These are phyloP conservation scores for Plecotus auritus DNA, from an alignment of 2,113 vertebrate species.

Conservation along the genomic window DNA sequence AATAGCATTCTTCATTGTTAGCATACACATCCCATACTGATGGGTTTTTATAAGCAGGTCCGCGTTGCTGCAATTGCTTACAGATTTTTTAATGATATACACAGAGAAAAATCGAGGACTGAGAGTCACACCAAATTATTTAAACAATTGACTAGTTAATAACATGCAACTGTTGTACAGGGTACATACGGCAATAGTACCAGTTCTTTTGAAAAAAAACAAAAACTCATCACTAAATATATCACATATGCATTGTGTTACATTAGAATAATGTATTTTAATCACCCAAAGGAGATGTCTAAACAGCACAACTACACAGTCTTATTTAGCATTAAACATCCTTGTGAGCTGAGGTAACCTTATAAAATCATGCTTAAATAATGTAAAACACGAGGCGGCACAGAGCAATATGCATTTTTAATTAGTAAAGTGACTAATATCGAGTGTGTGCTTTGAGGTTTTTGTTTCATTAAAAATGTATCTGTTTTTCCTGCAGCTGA, in stretches of 20 bases:
- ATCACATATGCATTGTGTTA: slow-evolving; percentile 90
- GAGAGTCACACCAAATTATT: slow-evolving; percentile 84
- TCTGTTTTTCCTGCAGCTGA: slow-evolving; percentile 94
- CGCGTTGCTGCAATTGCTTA: slow-evolving; percentile 78
- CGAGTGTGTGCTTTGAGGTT: slow-evolving; percentile 99
- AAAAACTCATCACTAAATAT: slow-evolving; percentile 86
- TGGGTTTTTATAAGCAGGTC: slow-evolving; percentile 83
- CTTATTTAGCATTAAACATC: slow-evolving; percentile 98
- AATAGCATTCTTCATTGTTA: slow-evolving; percentile 89
- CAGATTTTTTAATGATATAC: slow-evolving; percentile 77
- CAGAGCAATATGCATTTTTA: slow-evolving; percentile 99
- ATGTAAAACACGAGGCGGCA: slow-evolving; percentile 94
- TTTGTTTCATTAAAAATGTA: slow-evolving; percentile 99
- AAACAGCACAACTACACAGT: slow-evolving; percentile 91
- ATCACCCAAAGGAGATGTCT: slow-evolving; percentile 92
- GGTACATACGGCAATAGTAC: slow-evolving; percentile 74
- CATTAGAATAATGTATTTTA: slow-evolving; percentile 93
- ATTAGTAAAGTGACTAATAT: slow-evolving; percentile 99
- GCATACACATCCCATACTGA: slow-evolving; percentile 83
- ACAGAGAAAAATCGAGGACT: slow-evolving; percentile 61
- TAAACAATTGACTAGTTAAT: slow-evolving; percentile 85
- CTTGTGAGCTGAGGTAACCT: slow-evolving; percentile 96
- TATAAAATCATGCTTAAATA: slow-evolving; percentile 96
- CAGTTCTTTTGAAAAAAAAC: slow-evolving; percentile 77
- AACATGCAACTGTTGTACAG: slow-evolving; percentile 78